Base-by-base conservation (phyloP, 2,888 invertebrate species). In the Notodonta ziczac region DNA sequence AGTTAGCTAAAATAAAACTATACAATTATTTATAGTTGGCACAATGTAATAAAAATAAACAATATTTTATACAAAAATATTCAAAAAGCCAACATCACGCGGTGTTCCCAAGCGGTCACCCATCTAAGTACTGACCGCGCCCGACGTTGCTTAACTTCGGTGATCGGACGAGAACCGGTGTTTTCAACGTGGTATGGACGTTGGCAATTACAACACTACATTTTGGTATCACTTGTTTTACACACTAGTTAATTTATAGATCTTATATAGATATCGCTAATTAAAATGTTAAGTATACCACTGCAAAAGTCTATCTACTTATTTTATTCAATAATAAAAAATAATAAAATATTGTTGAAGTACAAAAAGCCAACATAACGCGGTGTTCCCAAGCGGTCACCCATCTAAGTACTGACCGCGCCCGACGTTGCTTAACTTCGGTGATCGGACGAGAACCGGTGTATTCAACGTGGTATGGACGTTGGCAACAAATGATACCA, bases 401-500 rank as follows among this genome's bases (percentile, higher is more conserved):
- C 87, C 88, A 88, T 88, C 86, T 86, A 88, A 87, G 87, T 88
- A 88, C 87, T 88, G 85, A 88, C 84, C 83, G 77, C 87, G 90
- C 88, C 90, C 88, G 87, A 90, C 83, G 88, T 87, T 89, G 90
- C 87, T 89, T 90, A 87, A 89, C 89, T 89, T 88, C 89, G 88
- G 90, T 90, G 90, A 90, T 90, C 90, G 89, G 90, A 90, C 88
- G 89, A 90, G 88, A 89, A 88, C 88, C 88, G 87, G 89, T 88
- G 88, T 87, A 72, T 88, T 89, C 88, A 90, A 88, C 88, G 81
- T 90, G 82, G 89, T 90, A 87, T 89, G 88, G 86, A 88, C 88
- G 81, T 83, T 83, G 82, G 77, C 78, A 51, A 71, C 0, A 14
- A n/a, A 0, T 0, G 0, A 0, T 0, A 0, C 12, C 1, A 70